Evolutionary conservation across 2,888 invertebrate species (phyloP), one percentile per base, ranked within the genome.

Genomic region (Thereva nobilitata): DNA sequence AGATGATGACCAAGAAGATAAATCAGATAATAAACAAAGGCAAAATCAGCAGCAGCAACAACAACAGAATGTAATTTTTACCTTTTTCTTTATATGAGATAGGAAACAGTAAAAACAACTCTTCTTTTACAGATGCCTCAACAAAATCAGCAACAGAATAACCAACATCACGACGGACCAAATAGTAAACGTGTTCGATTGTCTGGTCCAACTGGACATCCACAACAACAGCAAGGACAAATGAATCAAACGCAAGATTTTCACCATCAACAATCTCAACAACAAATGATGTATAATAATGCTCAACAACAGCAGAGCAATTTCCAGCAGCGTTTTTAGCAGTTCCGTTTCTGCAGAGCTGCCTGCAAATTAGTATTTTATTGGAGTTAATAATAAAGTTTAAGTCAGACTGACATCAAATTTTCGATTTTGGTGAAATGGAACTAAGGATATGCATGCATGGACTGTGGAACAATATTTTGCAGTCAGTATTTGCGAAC

Each of bases 1-100:
- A 1, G 97, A 97, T 75, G 97, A 97, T 74, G 97, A 97, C 76
- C 94, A 95, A 77, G 97, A 97, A 69, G 96, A 97, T 75, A 94
- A 94, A 81, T 87, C 91, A 64, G 93, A 93, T 72, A 93, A 89
- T 64, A 92, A 91, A 82, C 86, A 88, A 65, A 82, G 89, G 55
- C 88, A 89, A 75, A 88, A 89, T 76, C 89, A 89, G 73, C 85
- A 84, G 68, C 84, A 84, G 74, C 83, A 83, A 70, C 64, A 79
- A 54, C 76, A 77, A 0, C 79, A 77, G 54, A 61, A 61, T 23
- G 59, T 59, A 57, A 45, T 34, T 64, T 9, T 34, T 5, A 10
- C 12, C 38, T 45, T 8, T 23, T 42, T 47, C 52, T 23, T 2
- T 52, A 7, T 52, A 34, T 12, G 2, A 34, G 0, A 5, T 50